phyloP scores from a whole-genome alignment of 2,797 vertebrate species.

The Diglossa cyanea region DNA sequence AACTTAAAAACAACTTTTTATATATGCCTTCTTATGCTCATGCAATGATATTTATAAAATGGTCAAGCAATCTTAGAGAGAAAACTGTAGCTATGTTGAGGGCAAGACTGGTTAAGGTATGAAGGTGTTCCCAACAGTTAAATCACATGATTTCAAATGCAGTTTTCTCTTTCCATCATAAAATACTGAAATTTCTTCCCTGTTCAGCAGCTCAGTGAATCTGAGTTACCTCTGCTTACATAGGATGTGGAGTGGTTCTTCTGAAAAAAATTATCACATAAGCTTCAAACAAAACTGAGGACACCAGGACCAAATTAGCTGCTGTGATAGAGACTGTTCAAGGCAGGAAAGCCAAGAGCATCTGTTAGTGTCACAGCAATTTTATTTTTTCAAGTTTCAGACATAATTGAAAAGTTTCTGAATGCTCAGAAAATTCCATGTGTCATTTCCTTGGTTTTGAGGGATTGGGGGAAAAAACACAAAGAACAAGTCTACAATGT shows the following conservation, averaged over 20 bases:
- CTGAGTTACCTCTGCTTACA: neutral
- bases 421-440: neutral
- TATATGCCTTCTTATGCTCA: neutral
- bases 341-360: neutral
- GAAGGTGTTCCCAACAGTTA: neutral
- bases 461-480: rapidly evolving
- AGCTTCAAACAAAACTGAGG: neutral
- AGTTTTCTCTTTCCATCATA: neutral
- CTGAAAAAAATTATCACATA: neutral
- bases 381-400: neutral
- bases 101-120: neutral
- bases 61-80: neutral
- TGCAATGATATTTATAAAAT: neutral
- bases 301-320: neutral
- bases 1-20: neutral
- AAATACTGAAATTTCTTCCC: neutral
- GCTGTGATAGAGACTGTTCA: neutral
- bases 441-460: neutral
- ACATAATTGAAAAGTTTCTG: neutral
- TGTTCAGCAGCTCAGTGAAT: neutral
- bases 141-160: neutral
- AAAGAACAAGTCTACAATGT: neutral
- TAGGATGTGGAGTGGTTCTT: neutral
- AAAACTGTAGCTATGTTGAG: neutral
- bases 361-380: neutral